Evolutionary conservation across 2,888 invertebrate species (phyloP).

Genomic region (Netelia fuscicornis): DNA sequence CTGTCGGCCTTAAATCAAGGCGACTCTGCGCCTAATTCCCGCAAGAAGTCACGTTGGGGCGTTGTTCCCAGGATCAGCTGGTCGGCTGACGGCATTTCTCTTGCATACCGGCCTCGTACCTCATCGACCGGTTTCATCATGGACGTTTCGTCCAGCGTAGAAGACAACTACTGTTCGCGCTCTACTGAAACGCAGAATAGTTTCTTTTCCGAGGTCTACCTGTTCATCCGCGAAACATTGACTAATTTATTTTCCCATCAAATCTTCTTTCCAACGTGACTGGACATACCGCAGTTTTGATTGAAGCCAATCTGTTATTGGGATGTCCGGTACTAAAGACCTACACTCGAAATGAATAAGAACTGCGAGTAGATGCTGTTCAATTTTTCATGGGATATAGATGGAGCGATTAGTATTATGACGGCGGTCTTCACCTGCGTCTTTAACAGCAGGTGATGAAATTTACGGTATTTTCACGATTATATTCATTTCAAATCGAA

Average conservation of each 20-base stretch:
- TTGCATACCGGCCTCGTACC: constrained; percentile 80
- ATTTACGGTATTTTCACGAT: constrained; percentile 21
- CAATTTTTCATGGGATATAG: constrained; percentile 13
- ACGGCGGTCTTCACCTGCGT: constrained; percentile 38
- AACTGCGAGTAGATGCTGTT: neutral
- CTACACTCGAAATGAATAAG: constrained; percentile 1
- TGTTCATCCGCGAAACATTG: neutral
- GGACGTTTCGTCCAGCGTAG: constrained; percentile 32
- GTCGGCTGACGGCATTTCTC: constrained; percentile 82
- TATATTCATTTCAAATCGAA: neutral
- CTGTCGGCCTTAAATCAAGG: constrained; percentile 83
- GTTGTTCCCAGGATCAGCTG: constrained; percentile 85
- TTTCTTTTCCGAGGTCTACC: neutral
- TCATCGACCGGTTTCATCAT: constrained; percentile 81
- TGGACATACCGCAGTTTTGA: neutral
- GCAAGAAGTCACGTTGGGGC: constrained; percentile 81
- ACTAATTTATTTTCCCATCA: neutral
- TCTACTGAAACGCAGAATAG: constrained; percentile 1
- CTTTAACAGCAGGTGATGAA: constrained; percentile 36
- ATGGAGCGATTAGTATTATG: constrained; percentile 18
- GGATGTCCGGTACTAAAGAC: neutral
- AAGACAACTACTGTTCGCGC: constrained; percentile 36
- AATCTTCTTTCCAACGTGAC: constrained; percentile 13
- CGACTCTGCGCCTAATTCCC: constrained; percentile 81
- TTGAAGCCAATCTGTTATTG: constrained; percentile 1